Evolutionary conservation across 2,797 vertebrate species (phyloP), one percentile per base, ranked within the genome.

Genomic region (Geotrypetes seraphini): DNA sequence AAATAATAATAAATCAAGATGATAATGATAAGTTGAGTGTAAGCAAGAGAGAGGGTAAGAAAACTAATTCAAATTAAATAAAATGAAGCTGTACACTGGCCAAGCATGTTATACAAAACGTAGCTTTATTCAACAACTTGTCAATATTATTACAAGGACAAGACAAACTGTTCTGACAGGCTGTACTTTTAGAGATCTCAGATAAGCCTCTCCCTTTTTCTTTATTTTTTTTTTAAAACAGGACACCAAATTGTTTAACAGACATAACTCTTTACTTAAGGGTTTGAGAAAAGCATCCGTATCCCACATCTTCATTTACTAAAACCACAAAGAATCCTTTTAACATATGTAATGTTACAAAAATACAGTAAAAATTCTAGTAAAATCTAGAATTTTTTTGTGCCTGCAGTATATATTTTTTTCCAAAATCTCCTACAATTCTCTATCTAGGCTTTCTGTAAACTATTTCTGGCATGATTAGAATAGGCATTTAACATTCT

Each of bases 71-170:
- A 7, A 19, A 19, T 14, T 3, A 25, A 60, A 45, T 12, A 39
- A 44, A 15, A 3, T 18, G 48, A 34, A 28, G 36, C 19, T 16
- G 27, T 43, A 50, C 49, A 31, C 16, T 2, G 5, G 39, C 4
- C 4, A n/a, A n/a, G n/a, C 34, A 25, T 15, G 31, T 14, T 33
- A 34, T 57, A 54, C 57, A 78, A n/a, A 75, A 57, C 44, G 66
- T 65, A 64, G 34, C 61, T 80, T 80, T 78, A 79, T 80, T 80
- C 56, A 65, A 54, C 56, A 52, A 43, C 10, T 36, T 28, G 52
- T 36, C 75, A 69, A 53, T 39, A 25, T 39, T 63, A 54, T 71
- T 61, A 71, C 53, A 71, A 68, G 74, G 48, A 73, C 56, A 50
- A 60, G 54, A 33, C 47, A 39, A 32, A n/a, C n/a, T n/a, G n/a